Evolutionary conservation across 2,888 invertebrate species (phyloP).

Genomic region (Spilarctia lutea): DNA sequence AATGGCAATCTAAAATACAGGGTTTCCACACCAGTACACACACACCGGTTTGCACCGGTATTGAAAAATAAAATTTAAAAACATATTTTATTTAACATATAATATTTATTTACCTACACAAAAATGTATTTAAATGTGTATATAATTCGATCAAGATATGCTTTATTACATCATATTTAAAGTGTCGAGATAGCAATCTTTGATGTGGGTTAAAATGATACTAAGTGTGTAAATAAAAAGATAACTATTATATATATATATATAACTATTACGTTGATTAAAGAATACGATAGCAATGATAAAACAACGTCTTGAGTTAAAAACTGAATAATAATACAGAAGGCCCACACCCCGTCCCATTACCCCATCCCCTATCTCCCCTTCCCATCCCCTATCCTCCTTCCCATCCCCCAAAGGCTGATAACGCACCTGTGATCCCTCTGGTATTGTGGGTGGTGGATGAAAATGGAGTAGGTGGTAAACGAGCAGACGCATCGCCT

Average conservation of each 20-base stretch:
- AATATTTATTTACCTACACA: background rate
- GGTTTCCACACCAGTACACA: too few species aligned
- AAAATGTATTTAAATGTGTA: background rate
- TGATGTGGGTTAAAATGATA: background rate
- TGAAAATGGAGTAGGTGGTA: too few species aligned
- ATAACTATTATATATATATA: too few species aligned
- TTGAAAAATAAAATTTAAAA: background rate
- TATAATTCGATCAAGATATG: background rate
- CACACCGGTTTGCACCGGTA: too few species aligned
- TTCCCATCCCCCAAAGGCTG: too few species aligned
- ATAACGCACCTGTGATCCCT: too few species aligned
- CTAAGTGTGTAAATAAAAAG: background rate
- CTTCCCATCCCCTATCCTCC: too few species aligned
- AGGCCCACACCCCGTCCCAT: too few species aligned
- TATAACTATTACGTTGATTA: background rate
- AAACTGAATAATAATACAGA: background rate
- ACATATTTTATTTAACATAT: background rate
- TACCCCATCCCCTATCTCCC: too few species aligned
- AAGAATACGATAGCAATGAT: background rate
- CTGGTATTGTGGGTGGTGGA: too few species aligned
- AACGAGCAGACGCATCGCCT: too few species aligned
- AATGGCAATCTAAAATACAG: background rate
- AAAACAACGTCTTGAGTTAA: background rate
- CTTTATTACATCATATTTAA: background rate
- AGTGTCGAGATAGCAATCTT: background rate